A percentile compares a stretch with the other conserved stretches of the same genome.
Evolutionary conservation across 2,888 invertebrate genomes (phyloP).

Genomic region (Neria commutata): DNA sequence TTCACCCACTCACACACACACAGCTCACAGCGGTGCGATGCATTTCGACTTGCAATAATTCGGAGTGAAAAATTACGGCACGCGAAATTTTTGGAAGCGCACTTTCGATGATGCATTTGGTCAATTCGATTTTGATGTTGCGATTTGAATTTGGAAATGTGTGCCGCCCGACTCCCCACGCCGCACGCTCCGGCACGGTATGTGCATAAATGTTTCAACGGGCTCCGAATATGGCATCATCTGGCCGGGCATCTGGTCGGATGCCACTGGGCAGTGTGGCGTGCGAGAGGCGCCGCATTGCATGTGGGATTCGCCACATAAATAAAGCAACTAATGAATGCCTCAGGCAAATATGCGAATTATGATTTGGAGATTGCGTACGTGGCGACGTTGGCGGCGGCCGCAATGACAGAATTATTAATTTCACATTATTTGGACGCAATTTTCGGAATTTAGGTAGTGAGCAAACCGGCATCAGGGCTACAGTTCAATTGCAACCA

Average conservation of each 20-base stretch:
- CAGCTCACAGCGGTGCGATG: background rate
- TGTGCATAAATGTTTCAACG: slow-evolving; percentile 2
- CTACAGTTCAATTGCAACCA: too few species aligned
- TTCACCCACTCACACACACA: background rate
- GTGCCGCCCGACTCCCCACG: too few species aligned
- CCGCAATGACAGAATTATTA: background rate
- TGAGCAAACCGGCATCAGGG: too few species aligned
- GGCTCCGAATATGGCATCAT: too few species aligned
- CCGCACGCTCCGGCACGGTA: background rate
- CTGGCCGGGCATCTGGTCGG: background rate
- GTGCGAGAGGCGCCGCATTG: slow-evolving; percentile 25
- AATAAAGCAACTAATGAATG: slow-evolving; percentile 24
- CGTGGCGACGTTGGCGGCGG: background rate
- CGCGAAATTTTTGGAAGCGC: background rate
- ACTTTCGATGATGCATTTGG: background rate
- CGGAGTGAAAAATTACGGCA: too few species aligned
- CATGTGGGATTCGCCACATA: slow-evolving; percentile 25
- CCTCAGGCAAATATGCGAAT: background rate
- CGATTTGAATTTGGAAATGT: background rate
- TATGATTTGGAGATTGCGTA: background rate
- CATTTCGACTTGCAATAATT: too few species aligned
- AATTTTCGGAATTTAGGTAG: too few species aligned
- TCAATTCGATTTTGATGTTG: slow-evolving; percentile 3
- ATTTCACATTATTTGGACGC: background rate
- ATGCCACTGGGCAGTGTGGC: slow-evolving; percentile 14